phyloP scores from a whole-genome alignment of 2,888 invertebrate genomes.

The Platycheirus albimanus region DNA sequence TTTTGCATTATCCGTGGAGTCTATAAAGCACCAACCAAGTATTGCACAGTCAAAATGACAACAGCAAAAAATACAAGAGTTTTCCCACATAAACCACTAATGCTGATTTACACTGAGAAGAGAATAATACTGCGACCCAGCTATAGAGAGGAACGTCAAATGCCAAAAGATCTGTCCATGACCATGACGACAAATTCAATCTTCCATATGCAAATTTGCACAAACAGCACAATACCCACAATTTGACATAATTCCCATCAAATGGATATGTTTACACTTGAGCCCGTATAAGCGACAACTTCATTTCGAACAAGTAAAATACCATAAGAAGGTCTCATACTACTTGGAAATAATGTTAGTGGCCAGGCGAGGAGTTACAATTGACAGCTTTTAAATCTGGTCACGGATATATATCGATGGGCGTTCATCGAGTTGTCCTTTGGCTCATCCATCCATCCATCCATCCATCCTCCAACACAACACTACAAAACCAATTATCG shows the following conservation, averaged over 20 bases:
- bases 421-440: conserved; percentile 4
- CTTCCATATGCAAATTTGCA: conserved; percentile 67
- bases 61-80: background rate
- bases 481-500: conserved; percentile 65
- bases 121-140: conserved; percentile 16
- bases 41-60: too few species aligned
- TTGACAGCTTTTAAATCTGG: conserved; percentile 64
- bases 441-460: conserved; percentile 7
- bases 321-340: conserved; percentile 17
- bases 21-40: too few species aligned
- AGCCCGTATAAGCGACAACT: conserved; percentile 45
- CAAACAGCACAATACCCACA: conserved; percentile 72
- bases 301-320: conserved; percentile 36
- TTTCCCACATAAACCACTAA: conserved; percentile 3
- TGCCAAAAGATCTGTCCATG: conserved; percentile 44
- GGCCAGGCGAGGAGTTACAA: conserved; percentile 21
- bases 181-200: conserved; percentile 68
- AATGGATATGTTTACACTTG: conserved; percentile 72
- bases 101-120: conserved; percentile 41
- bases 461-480: conserved; percentile 3
- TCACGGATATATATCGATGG: conserved; percentile 46
- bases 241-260: conserved; percentile 75
- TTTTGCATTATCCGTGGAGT: too few species aligned
- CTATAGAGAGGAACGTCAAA: conserved; percentile 12
- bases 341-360: background rate